Conservation (phyloP, 1,140 invertebrate species). For the Ctenoplectra terminalis region DNA sequence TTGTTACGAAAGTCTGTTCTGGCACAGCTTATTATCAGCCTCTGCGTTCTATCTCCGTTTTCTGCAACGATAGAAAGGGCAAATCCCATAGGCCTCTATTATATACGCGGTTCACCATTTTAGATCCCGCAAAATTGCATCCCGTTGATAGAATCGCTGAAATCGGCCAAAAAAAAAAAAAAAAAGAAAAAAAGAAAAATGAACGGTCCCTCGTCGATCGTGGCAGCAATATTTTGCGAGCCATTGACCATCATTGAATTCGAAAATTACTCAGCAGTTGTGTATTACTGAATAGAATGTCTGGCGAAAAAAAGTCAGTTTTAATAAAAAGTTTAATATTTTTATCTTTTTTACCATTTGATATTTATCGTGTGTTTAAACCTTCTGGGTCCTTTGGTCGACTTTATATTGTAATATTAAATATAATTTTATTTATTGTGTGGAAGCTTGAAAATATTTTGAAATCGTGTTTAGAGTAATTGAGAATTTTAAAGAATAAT, state of each 20-base stretch:
- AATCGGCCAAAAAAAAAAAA: not conserved
- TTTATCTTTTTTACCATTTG: no score
- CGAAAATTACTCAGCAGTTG: not conserved
- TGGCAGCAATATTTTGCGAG: not conserved
- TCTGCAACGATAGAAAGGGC: conserved; percentile 21
- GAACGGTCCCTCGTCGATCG: not conserved
- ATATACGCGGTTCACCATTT: conserved; percentile 28
- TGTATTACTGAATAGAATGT: not conserved
- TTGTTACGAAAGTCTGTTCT: conserved; percentile 28
- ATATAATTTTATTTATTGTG: no score
- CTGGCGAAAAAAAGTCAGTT: not conserved
- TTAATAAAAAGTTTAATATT: not conserved
- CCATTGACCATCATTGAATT: not conserved
- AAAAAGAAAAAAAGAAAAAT: no score
- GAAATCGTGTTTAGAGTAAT: no score
- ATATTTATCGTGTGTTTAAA: no score
- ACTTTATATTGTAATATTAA: no score
- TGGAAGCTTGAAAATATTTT: no score
- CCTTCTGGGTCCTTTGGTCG: no score
- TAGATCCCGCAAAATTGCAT: conserved; percentile 41
- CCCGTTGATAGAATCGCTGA: conserved; percentile 8
- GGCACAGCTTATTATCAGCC: conserved; percentile 37
- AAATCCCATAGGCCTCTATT: conserved; percentile 12
- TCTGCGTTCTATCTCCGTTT: conserved; percentile 26
- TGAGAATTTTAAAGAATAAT: no score